Conservation (phyloP, 1,140 invertebrate species). For the Phthorimaea operculella region DNA sequence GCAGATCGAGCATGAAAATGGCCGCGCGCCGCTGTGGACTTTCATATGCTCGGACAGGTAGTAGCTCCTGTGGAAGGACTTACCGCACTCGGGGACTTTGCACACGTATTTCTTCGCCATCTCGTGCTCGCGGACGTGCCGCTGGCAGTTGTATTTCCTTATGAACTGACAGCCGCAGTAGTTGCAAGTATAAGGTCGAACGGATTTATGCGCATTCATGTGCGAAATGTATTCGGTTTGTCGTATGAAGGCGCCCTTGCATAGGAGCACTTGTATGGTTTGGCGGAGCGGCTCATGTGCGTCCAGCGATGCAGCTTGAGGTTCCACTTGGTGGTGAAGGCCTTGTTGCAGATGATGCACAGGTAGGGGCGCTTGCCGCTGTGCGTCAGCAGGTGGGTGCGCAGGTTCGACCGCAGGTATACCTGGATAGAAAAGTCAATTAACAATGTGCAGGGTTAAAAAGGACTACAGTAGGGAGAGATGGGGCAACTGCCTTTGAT, state of each 20-base stretch:
- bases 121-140: slow-evolving; percentile 91
- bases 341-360: slow-evolving; percentile 86
- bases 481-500: too few relatives aligned
- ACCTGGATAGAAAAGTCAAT: slow-evolving; percentile 45
- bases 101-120: slow-evolving; percentile 90
- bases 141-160: slow-evolving; percentile 90
- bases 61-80: slow-evolving; percentile 87
- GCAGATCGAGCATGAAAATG: slow-evolving; percentile 87
- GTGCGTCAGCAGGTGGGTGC: slow-evolving; percentile 84
- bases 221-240: slow-evolving; percentile 84
- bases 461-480: too few relatives aligned
- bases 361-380: slow-evolving; percentile 78
- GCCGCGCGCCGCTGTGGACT: slow-evolving; percentile 85
- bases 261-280: slow-evolving; percentile 88
- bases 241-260: slow-evolving; percentile 84
- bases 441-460: too few relatives aligned
- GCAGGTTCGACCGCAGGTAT: slow-evolving; percentile 80
- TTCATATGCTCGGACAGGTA: slow-evolving; percentile 88
- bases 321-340: slow-evolving; percentile 90
- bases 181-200: slow-evolving; percentile 89
- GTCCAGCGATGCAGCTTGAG: slow-evolving; percentile 89
- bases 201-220: slow-evolving; percentile 84
- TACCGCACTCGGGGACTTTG: slow-evolving; percentile 80
- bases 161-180: slow-evolving; percentile 95
- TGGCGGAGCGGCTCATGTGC: slow-evolving; percentile 83